Percentiles rank a stretch among this genome's conserved stretches.
These are phyloP conservation scores for Plecotus auritus DNA, from an alignment of 2,113 vertebrate species.

Conservation along the genomic window DNA sequence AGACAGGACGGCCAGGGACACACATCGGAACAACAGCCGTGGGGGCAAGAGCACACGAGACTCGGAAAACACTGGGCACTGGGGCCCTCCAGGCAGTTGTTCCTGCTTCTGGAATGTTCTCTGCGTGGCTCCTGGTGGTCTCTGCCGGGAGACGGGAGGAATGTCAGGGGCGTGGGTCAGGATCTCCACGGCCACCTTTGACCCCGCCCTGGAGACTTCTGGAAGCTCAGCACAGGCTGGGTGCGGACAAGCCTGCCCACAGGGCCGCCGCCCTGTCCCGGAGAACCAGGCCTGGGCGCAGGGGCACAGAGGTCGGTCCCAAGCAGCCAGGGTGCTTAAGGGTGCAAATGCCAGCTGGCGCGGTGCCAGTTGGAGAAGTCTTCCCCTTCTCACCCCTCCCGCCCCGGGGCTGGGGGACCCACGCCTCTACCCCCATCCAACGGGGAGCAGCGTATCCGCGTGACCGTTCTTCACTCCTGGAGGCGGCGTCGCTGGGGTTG, in stretches of 20 bases:
- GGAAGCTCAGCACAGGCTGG: no score
- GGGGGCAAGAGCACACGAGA: accelerated
- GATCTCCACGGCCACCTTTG: accelerated
- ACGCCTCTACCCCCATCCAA: accelerated
- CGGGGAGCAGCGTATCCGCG: accelerated
- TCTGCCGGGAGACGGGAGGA: not conserved
- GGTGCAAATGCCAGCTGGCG: accelerated
- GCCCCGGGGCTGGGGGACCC: not conserved
- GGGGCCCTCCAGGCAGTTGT: accelerated
- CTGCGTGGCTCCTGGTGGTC: not conserved
- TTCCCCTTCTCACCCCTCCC: accelerated
- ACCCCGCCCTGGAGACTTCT: not conserved
- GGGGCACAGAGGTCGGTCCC: accelerated
- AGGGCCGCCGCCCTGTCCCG: accelerated
- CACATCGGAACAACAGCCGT: accelerated
- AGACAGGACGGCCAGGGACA: not conserved
- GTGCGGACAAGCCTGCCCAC: accelerated
- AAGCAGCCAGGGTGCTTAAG: not conserved
- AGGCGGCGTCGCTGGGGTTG: accelerated
- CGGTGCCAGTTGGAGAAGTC: not conserved
- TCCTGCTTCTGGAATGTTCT: not conserved
- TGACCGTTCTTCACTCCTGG: not conserved
- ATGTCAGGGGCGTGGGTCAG: accelerated
- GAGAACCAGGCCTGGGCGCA: accelerated
- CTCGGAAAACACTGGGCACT: accelerated